phyloP scores from a whole-genome alignment of 1,140 invertebrate species.

The Dolichoris vasculosae region DNA sequence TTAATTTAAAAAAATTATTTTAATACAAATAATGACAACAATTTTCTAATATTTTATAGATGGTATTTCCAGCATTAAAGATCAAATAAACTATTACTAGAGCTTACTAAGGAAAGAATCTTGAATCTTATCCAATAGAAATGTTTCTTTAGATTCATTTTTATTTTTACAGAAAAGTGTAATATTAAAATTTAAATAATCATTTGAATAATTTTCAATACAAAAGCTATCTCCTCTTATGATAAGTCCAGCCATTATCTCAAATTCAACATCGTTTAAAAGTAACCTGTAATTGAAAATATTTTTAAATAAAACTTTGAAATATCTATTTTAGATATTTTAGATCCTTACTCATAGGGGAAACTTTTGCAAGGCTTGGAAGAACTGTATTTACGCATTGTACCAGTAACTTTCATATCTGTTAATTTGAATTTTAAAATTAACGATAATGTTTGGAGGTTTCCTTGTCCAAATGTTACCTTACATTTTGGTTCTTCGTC shows the following conservation, averaged over 20 bases:
- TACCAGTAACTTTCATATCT: constrained; percentile 48
- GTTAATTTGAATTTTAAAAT: constrained; percentile 48
- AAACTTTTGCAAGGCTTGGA: constrained; percentile 48
- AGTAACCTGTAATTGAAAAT: constrained; percentile 44
- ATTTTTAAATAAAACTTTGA: constrained; percentile 21
- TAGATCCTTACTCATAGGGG: constrained; percentile 46
- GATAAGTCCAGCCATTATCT: constrained; percentile 43
- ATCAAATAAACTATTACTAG: constrained; percentile 16
- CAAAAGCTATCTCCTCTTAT: constrained; percentile 49
- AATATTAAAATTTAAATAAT: constrained; percentile 49
- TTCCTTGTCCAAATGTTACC: constrained; percentile 50
- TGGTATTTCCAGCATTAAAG: constrained; percentile 21
- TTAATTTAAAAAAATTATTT: constrained; percentile 9
- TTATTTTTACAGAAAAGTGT: constrained; percentile 39
- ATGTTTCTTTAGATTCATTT: constrained; percentile 47
- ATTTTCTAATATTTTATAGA: background rate
- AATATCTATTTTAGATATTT: constrained; percentile 1
- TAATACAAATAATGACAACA: background rate
- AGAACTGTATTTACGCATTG: constrained; percentile 47
- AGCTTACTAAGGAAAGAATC: constrained; percentile 43
- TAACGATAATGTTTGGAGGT: constrained; percentile 46
- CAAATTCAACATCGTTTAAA: constrained; percentile 50
- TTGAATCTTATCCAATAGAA: constrained; percentile 38
- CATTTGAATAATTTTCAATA: constrained; percentile 44
- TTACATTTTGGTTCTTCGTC: constrained; percentile 49